Percentiles rank a stretch among this genome's conserved stretches.
phyloP scores from a whole-genome alignment of 2,113 vertebrate species.

The Daubentonia madagascariensis region DNA sequence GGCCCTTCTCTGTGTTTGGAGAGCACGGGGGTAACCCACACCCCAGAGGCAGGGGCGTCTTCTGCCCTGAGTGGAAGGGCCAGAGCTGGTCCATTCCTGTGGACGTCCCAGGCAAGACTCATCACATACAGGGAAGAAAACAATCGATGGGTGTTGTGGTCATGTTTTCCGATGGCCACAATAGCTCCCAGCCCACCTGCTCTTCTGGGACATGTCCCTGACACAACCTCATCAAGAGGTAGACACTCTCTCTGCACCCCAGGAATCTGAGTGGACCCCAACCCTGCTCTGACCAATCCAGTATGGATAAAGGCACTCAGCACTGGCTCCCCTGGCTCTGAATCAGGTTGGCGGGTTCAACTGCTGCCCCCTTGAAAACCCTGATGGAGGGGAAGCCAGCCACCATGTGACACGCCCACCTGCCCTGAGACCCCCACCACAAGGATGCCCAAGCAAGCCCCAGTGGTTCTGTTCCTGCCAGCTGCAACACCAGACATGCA shows the following conservation, averaged over 20 bases:
- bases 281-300: not conserved
- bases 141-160: rapidly evolving
- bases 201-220: not conserved
- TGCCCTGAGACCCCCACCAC: not conserved
- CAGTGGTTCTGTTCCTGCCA: no score
- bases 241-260: not conserved
- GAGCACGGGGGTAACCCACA: rapidly evolving
- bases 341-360: rapidly evolving
- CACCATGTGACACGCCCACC: rapidly evolving
- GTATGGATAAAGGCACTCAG: not conserved
- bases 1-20: not conserved
- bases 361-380: rapidly evolving
- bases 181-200: not conserved
- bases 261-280: not conserved
- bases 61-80: no score
- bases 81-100: rapidly evolving
- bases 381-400: not conserved
- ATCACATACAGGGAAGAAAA: no score
- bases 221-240: no score
- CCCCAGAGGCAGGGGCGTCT: not conserved
- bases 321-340: not conserved
- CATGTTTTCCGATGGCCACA: not conserved
- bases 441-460: not conserved
- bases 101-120: not conserved
- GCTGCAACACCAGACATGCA: not conserved